phyloP scores from a whole-genome alignment of 2,888 invertebrate genomes.

The Drosophila diplacantha region DNA sequence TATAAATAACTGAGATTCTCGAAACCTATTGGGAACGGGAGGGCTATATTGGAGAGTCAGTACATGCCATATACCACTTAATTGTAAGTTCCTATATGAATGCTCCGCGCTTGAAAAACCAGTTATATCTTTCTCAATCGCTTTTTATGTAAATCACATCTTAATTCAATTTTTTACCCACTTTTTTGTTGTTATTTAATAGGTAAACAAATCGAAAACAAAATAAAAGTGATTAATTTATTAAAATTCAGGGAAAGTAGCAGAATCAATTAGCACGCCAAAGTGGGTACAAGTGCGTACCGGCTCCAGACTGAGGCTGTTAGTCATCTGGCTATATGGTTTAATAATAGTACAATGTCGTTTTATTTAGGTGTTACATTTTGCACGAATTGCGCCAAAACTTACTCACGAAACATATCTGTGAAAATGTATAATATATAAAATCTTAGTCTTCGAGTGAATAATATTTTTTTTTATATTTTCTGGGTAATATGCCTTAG shows the following conservation, averaged over 20 bases:
- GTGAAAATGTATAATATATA: not conserved
- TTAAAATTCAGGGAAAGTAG: slow-evolving; percentile 13
- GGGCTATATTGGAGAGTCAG: not conserved
- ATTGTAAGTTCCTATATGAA: slow-evolving; percentile 2
- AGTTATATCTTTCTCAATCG: slow-evolving; percentile 32
- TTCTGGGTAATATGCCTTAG: not conserved
- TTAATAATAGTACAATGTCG: slow-evolving; percentile 16
- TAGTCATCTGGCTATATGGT: slow-evolving; percentile 15
- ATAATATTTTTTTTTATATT: not conserved
- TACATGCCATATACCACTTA: slow-evolving; percentile 1
- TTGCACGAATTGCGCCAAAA: slow-evolving; percentile 10
- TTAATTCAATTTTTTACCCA: slow-evolving; percentile 9
- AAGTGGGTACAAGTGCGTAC: slow-evolving; percentile 2
- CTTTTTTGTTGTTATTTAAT: slow-evolving; percentile 1
- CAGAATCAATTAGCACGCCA: slow-evolving; percentile 14
- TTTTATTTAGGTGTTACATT: slow-evolving; percentile 24
- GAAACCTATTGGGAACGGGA: slow-evolving; percentile 4
- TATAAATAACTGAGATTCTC: slow-evolving; percentile 29
- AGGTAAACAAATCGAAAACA: slow-evolving; percentile 6
- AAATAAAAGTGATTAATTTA: slow-evolving; percentile 10
- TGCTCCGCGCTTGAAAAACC: slow-evolving; percentile 32
- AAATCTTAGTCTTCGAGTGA: not conserved
- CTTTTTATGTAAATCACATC: slow-evolving; percentile 22
- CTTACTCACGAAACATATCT: not conserved
- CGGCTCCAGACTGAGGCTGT: slow-evolving; percentile 1